Evolutionary conservation across 2,888 invertebrate species (phyloP), one percentile per base, ranked within the genome.

Genomic region (Hemithea aestivaria): DNA sequence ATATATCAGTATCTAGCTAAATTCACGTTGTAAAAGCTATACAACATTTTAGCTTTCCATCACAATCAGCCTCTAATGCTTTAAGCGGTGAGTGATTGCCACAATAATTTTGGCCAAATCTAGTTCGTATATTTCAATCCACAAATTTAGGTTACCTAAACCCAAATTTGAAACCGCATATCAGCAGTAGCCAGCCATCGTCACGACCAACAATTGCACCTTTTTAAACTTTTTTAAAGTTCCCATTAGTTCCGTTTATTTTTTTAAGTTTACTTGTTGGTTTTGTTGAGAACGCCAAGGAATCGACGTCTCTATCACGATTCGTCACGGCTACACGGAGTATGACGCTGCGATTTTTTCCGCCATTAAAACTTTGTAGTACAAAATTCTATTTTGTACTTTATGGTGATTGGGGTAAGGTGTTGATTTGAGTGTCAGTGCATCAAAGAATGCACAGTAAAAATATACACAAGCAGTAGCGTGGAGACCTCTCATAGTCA

Each of bases 321-420:
- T 84, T 81, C 75, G 84, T 76, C 74, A 75, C 79, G 79, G 67
- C 68, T 66, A 58, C 61, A 68, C 73, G 69, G 70, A 38, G 62
- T 70, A 78, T 85, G 84, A 84, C 81, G 72, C 40, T 65, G 81
- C 78, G 63, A 74, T 79, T 83, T 82, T 70, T 79, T 74, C 66
- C 67, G 66, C 67, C 60, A 67, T 67, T 64, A 70, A 59, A 62
- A 56, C 37, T 48, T 50, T 51, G 47, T 51, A 4, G 3, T 16
- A 4, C 46, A 24, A 31, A 1, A 20, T 31, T 31, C 28, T 12
- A 29, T 23, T 28, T 12, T 6, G 35, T 20, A 46, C 43, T 44
- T 22, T 8, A 27, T 22, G 22, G 42, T 7, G 2, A 7, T 2
- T 7, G 22, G 0, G 2, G 7, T 30, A 42, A 23, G 28, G 33